Base-by-base conservation (phyloP, 2,888 invertebrate species). In the Ligdia adustata region DNA sequence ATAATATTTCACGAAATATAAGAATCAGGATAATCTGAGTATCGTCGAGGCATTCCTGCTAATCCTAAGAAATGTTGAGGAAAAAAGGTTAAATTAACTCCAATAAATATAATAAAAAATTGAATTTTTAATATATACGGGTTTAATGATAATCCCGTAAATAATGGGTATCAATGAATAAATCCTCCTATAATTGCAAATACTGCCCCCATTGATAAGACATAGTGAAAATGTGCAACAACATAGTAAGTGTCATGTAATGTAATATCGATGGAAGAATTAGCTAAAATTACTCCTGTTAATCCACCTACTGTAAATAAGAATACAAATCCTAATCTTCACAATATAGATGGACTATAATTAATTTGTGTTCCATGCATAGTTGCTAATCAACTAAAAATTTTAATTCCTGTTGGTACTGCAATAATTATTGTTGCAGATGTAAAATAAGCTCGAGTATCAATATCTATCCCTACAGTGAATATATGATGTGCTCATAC, bases 401-500 rank as follows among this genome's bases (percentile, higher is more conserved):
- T 92, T 92, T 96, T 96, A 91, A 96, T 94, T 61, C 95, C 96
- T 9, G 96, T 96, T 0, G 96, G 95, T 0, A 96, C 92, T 0
- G 95, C 95, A 95, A 96, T 96, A 92, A 96, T 94, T 93, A 95
- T 95, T 9, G 95, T 96, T 0, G 95, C 95, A 31, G 95, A 93
- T 0, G 95, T 96, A 79, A 96, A 96, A 77, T 96, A 96, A 12
- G 95, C 95, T 80, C 95, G 94, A 0, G 95, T 95, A 82, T 96
- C 95, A 49, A 95, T 93, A 83, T 96, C 95, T 92, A 96, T 93
- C 0, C 96, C 95, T 20, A 96, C 93, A 1, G 95, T 95, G 82
- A 96, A 96, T 92, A 96, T 96, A 76, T 96, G 95, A 75, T 96
- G 96, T 4, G 95, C 95, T 91, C 95, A 95, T 0, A 96, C 95